phyloP scores from a whole-genome alignment of 2,888 invertebrate species.

The Endomychus coccineus region DNA sequence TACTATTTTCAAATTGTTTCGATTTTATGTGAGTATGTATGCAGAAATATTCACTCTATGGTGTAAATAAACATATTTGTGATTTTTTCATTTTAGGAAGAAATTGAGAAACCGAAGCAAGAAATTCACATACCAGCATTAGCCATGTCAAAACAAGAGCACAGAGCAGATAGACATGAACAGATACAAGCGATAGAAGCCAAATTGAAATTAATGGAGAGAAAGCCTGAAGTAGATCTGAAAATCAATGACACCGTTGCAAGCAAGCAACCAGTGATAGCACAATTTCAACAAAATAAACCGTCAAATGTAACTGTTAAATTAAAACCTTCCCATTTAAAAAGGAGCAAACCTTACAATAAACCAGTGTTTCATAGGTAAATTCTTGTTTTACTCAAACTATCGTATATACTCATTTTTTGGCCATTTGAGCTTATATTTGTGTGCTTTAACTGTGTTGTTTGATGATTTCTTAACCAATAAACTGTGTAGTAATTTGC shows the following conservation, averaged over 20 bases:
- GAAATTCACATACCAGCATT: constrained; percentile 71
- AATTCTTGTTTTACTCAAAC: no score
- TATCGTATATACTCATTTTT: no score
- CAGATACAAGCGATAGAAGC: constrained; percentile 86
- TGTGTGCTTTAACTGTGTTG: no score
- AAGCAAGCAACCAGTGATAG: constrained; percentile 58
- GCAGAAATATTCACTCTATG: no score
- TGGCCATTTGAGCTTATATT: no score
- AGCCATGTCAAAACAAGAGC: constrained; percentile 54
- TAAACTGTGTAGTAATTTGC: no score
- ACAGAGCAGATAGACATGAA: constrained; percentile 66
- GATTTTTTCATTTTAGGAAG: constrained; percentile 55
- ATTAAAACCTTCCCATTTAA: constrained; percentile 16
- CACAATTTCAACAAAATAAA: constrained; percentile 56
- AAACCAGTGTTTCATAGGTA: no score
- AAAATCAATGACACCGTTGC: constrained; percentile 65
- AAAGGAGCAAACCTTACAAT: constrained; percentile 15
- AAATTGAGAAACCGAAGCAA: constrained; percentile 66
- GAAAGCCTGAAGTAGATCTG: constrained; percentile 60
- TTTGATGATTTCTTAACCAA: no score
- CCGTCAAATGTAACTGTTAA: constrained; percentile 37
- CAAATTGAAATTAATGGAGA: constrained; percentile 73
- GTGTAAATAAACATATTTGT: no score
- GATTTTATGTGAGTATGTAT: no score
- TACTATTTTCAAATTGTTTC: no score